phyloP scores from a whole-genome alignment of 2,113 vertebrate species.

The Todiramphus chloris region DNA sequence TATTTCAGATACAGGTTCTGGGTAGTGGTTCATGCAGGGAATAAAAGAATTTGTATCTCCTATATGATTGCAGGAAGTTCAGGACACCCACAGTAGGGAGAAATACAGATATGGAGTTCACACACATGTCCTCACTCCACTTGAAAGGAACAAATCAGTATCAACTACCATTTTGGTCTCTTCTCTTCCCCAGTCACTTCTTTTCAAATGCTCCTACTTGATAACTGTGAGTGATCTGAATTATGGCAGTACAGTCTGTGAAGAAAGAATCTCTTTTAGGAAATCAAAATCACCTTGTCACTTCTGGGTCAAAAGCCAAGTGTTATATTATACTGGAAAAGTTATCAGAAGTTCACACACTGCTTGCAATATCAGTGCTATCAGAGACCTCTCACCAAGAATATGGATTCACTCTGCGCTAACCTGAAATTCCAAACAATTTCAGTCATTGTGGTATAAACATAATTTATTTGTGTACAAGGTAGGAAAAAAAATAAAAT shows the following conservation, averaged over 20 bases:
- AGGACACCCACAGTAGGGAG: background rate
- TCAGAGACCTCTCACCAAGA: conserved; percentile 1
- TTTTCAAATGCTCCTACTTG: background rate
- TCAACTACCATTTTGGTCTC: background rate
- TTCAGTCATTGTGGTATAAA: background rate
- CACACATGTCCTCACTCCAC: background rate
- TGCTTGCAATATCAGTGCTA: background rate
- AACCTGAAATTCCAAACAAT: background rate
- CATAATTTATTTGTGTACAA: background rate
- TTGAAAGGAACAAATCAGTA: conserved; percentile 10
- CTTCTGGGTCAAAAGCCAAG: conserved; percentile 39
- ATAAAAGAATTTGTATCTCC: background rate
- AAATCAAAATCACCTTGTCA: conserved; percentile 3
- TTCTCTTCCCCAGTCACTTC: background rate
- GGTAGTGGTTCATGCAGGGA: background rate
- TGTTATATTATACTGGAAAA: background rate
- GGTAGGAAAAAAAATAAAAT: background rate
- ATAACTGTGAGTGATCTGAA: background rate
- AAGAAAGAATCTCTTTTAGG: background rate
- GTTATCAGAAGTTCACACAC: background rate
- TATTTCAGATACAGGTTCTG: background rate
- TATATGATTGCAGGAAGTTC: background rate
- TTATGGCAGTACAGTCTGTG: background rate
- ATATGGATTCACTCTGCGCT: background rate
- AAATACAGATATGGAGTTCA: background rate